Base-by-base conservation (phyloP, 2,888 invertebrate genomes). In the Cybosia mesomella region DNA sequence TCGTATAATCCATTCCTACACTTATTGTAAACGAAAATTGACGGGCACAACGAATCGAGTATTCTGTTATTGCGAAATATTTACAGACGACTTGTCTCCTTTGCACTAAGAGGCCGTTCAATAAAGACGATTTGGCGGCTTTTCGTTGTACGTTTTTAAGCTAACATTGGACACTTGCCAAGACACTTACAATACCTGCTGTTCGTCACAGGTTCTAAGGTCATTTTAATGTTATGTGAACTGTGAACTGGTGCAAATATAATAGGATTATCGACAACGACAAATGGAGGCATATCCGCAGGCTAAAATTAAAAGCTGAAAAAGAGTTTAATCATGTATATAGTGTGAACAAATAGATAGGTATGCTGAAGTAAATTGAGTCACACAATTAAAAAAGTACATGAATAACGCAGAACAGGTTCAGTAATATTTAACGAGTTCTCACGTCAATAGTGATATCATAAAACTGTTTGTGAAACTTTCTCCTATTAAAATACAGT, bases 141-240 rank as follows among this genome's bases (percentile, higher is more conserved):
- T 82, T 79, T 76, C 73, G 70, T 69, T 55, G 76, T 77, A 79
- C 73, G 82, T 87, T 89, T 88, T 89, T 85, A 85, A 80, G 81
- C 83, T 82, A 84, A 82, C 81, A 82, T 90, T 93, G 93, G 92
- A 85, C 63, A 72, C 58, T 68, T 86, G 92, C 93, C 93, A 93
- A 87, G 66, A 74, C 67, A 81, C 81, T 85, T 78, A 87, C 86
- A 85, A 85, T 88, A 87, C 87, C 86, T 89, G 85, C 70, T 75
- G 75, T 83, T 85, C 87, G 85, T 87, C 87, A 87, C 85, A 82
- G 83, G 80, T 82, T 83, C 83, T 84, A 88, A 91, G 91, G 92
- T 83, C 87, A 77, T 64, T 63, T 66, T 72, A 58, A 70, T 71
- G 73, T 76, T 70, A 75, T 75, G 36, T 60, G 71, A 49, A 69